Percentiles rank a stretch among this genome's conserved stretches.
Conservation (phyloP, 2,888 invertebrate genomes). For the Polydrusus tereticollis region DNA sequence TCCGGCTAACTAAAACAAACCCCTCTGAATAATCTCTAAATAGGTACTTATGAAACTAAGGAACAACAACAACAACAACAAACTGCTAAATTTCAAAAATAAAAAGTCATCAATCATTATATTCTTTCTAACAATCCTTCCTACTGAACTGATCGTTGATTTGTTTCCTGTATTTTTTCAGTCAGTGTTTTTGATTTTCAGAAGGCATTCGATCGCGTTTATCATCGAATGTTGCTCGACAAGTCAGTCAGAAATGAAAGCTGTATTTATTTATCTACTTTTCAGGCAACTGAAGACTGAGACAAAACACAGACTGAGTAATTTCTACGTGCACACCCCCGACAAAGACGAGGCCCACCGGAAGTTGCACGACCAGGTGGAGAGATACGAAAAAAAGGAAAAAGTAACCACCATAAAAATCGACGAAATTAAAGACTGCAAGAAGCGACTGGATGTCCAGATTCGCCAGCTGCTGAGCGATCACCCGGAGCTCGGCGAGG, state of each 20-base stretch:
- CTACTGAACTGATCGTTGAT: no score
- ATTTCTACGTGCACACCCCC: slow-evolving; percentile 55
- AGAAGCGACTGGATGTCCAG: slow-evolving; percentile 54
- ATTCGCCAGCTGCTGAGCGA: slow-evolving; percentile 52
- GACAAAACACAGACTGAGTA: slow-evolving; percentile 59
- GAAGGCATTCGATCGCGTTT: neutral
- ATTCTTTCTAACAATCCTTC: no score
- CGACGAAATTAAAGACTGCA: slow-evolving; percentile 52
- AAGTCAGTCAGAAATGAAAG: no score
- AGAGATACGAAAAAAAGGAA: slow-evolving; percentile 57
- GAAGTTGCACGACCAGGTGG: slow-evolving; percentile 56
- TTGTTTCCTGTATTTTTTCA: neutral
- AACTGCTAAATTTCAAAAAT: no score
- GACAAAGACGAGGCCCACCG: slow-evolving; percentile 58
- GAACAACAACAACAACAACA: no score
- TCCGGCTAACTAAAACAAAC: no score
- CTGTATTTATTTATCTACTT: no score
- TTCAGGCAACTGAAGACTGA: slow-evolving; percentile 60
- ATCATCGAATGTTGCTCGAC: no score
- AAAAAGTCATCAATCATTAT: no score
- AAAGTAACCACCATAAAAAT: slow-evolving; percentile 54
- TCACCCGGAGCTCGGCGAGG: slow-evolving; percentile 54
- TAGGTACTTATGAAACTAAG: no score
- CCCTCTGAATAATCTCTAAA: no score
- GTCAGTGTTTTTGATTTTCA: neutral